These are phyloP conservation scores for Drosophila yakuba DNA, from an alignment of 1,140 invertebrate genomes.

Conservation along the genomic window DNA sequence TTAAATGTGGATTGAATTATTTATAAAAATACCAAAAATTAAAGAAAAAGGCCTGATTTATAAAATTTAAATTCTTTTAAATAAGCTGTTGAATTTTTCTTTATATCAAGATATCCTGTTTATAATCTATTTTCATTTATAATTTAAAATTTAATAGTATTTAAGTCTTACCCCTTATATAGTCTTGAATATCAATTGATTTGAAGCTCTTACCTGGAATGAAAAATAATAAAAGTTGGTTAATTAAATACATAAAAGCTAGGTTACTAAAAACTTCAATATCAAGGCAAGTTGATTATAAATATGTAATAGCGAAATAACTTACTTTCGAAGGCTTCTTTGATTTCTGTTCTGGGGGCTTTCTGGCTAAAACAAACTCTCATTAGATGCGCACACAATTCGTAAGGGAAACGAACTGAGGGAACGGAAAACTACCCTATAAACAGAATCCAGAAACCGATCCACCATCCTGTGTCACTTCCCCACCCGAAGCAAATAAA, in stretches of 20 bases:
- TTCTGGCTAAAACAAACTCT: slow-evolving; percentile 14
- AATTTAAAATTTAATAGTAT: background rate
- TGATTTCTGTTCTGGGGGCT: slow-evolving; percentile 1
- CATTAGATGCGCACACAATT: slow-evolving; percentile 44
- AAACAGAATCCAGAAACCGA: slow-evolving; percentile 29
- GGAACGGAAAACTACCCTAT: slow-evolving; percentile 15
- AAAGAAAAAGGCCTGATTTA: too few species aligned
- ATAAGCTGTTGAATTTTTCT: too few species aligned
- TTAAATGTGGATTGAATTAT: slow-evolving; percentile 7
- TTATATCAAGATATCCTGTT: too few species aligned
- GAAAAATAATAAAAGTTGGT: slow-evolving; percentile 9
- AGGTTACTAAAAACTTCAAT: background rate
- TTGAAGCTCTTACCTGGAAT: slow-evolving; percentile 33
- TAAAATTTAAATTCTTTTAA: too few species aligned
- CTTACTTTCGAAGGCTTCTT: background rate
- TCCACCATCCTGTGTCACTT: slow-evolving; percentile 1
- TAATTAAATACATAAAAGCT: background rate
- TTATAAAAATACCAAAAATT: slow-evolving; percentile 10
- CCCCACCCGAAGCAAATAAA: slow-evolving; percentile 53
- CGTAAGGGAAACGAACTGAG: slow-evolving; percentile 4
- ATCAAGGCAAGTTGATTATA: background rate
- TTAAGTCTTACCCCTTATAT: slow-evolving; percentile 14
- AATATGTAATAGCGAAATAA: background rate
- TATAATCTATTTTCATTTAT: too few species aligned
- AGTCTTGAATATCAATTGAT: background rate